Evolutionary conservation across 2,888 invertebrate species (phyloP).

Genomic region (Trichogramma dendrolimi): DNA sequence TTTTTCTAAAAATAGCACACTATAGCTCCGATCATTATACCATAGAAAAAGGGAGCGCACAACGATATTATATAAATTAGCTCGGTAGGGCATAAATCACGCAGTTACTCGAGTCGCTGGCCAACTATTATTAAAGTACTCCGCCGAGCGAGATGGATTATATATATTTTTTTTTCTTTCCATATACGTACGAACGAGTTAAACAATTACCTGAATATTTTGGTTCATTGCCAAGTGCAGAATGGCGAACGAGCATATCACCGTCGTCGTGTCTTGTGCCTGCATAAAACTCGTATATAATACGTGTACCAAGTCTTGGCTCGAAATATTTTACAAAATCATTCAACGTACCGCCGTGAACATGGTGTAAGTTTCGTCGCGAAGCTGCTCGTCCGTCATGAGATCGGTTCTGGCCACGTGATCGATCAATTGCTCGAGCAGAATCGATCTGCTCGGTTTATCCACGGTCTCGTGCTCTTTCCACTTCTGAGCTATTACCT

Average conservation of each 20-base stretch:
- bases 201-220: conserved; percentile 27
- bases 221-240: conserved; percentile 34
- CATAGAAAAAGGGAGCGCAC: too few relatives aligned
- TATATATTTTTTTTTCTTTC: too few relatives aligned
- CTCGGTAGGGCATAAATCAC: too few relatives aligned
- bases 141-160: too few relatives aligned
- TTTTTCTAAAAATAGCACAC: too few relatives aligned
- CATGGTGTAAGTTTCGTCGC: conserved; percentile 33
- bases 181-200: too few relatives aligned
- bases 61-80: too few relatives aligned
- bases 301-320: not conserved
- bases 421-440: conserved; percentile 29
- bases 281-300: conserved; percentile 12
- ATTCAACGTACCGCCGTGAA: conserved; percentile 32
- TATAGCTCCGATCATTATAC: too few relatives aligned
- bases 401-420: conserved; percentile 22
- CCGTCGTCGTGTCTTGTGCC: conserved; percentile 34
- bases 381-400: conserved; percentile 22
- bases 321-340: not conserved
- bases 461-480: conserved; percentile 29
- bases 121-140: too few relatives aligned
- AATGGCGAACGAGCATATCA: conserved; percentile 31
- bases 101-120: too few relatives aligned
- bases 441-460: conserved; percentile 28
- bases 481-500: conserved; percentile 31